Conservation (phyloP, 2,888 invertebrate genomes). For the Sminthurides aquaticus region DNA sequence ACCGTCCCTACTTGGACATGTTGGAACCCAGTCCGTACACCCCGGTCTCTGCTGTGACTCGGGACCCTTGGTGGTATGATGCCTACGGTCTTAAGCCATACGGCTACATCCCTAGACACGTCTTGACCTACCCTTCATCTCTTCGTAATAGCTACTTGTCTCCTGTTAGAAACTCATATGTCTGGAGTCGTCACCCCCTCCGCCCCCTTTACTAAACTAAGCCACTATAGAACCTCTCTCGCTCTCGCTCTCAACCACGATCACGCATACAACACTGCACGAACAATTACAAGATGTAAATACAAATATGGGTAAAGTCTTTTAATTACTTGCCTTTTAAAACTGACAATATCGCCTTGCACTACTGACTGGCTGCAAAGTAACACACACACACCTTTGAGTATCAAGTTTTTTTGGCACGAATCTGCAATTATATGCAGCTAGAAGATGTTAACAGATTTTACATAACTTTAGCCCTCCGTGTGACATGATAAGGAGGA, state of each 20-base stretch:
- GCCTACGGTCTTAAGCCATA: conserved; percentile 52
- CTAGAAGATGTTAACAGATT: too few relatives aligned
- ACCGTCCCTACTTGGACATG: conserved; percentile 57
- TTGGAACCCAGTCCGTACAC: conserved; percentile 70
- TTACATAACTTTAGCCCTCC: too few relatives aligned
- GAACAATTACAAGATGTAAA: not conserved
- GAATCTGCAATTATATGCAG: too few relatives aligned
- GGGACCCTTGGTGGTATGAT: conserved; percentile 74
- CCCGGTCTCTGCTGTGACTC: conserved; percentile 70
- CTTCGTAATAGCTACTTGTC: conserved; percentile 76
- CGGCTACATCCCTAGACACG: conserved; percentile 50
- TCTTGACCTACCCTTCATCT: conserved; percentile 37
- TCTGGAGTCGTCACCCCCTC: conserved; percentile 85
- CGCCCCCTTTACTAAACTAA: conserved; percentile 31
- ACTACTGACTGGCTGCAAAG: too few relatives aligned
- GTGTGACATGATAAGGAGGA: too few relatives aligned
- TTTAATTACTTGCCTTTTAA: not conserved
- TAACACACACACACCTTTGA: too few relatives aligned
- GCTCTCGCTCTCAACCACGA: too few relatives aligned
- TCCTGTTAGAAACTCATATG: conserved; percentile 80
- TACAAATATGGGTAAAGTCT: not conserved
- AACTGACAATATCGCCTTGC: too few relatives aligned
- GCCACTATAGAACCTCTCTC: too few relatives aligned
- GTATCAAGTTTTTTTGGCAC: too few relatives aligned
- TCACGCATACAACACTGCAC: not conserved